Percentiles rank a stretch among this genome's conserved stretches.
Conservation (phyloP, 2,113 vertebrate genomes). For the Pachyramphus minor region DNA sequence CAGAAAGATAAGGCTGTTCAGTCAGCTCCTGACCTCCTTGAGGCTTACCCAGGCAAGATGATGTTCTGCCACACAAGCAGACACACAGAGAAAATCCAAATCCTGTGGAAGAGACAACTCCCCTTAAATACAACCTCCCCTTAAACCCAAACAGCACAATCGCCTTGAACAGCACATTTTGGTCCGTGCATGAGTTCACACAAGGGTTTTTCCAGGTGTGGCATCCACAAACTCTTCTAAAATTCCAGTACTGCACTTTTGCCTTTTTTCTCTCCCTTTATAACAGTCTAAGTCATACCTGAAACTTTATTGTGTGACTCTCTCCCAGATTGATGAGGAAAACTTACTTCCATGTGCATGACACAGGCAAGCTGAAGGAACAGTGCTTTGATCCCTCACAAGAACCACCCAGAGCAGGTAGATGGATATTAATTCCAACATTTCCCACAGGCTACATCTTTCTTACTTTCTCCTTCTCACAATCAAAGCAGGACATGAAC, state of each 20-base stretch:
- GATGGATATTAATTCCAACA: not conserved
- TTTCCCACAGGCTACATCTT: not conserved
- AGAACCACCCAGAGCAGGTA: not conserved
- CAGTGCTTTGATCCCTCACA: not conserved
- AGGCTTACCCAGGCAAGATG: not conserved
- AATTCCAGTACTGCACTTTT: not conserved
- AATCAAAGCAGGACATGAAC: not conserved
- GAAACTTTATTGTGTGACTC: not conserved
- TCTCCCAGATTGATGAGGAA: not conserved
- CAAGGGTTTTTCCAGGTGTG: not conserved
- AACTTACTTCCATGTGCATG: not conserved
- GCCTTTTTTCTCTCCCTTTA: not conserved
- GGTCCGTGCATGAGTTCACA: not conserved
- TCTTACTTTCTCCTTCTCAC: not conserved
- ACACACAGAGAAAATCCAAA: not conserved
- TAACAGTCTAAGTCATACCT: not conserved
- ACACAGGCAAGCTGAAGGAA: not conserved
- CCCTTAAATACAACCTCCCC: not conserved
- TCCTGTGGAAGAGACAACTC: not conserved
- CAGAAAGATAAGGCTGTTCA: not conserved
- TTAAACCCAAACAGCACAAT: not conserved
- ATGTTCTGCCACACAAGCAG: not conserved
- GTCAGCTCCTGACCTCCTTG: not conserved
- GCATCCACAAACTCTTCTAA: not conserved
- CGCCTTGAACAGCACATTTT: not conserved